Evolutionary conservation across 1,140 invertebrate genomes (phyloP), one percentile per base, ranked within the genome.

Genomic region (Rhagoletis pomonella): DNA sequence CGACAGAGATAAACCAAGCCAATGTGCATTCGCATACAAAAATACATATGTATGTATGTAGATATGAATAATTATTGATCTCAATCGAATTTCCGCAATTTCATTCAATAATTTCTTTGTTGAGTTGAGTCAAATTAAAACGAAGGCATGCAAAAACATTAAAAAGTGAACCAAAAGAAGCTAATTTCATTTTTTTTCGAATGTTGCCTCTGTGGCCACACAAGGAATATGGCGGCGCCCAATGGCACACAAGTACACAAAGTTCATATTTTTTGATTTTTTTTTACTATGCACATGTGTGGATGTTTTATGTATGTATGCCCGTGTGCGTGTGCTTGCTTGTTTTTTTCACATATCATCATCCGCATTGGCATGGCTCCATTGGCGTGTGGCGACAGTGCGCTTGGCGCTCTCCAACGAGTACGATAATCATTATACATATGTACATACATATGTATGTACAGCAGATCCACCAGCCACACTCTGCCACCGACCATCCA

Each of bases 61-160:
- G 3, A 4, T 44, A 44, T 44, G 17, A 44, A 55, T 42, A 81
- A 2, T 7, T 14, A 58, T 59, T 65, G 73, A 81, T 44, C 55
- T 77, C 65, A 87, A 87, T 87, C 86, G 64, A 87, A 87, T 87
- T 87, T 87, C 86, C 86, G 86, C 86, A 87, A 87, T 73, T 87
- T 87, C 65, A 67, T 87, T 77, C 86, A 65, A 87, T 69, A 69
- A 87, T 69, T 50, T 77, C 47, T 88, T 90, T 91, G 91, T 91
- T 91, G 90, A 91, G 90, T 91, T 91, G 90, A 86, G 73, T 81
- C 89, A 89, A 88, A 88, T 81, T 81, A 81, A 50, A 81, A 81
- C 17, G 3, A 81, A 67, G 86, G 44, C 69, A 4, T 14, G 69
- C 73, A 81, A 81, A n/a, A 81, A 81, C 39, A 81, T 19, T 9